Conservation (phyloP, 2,888 invertebrate species). For the Mesorhabditis spiculigera region DNA sequence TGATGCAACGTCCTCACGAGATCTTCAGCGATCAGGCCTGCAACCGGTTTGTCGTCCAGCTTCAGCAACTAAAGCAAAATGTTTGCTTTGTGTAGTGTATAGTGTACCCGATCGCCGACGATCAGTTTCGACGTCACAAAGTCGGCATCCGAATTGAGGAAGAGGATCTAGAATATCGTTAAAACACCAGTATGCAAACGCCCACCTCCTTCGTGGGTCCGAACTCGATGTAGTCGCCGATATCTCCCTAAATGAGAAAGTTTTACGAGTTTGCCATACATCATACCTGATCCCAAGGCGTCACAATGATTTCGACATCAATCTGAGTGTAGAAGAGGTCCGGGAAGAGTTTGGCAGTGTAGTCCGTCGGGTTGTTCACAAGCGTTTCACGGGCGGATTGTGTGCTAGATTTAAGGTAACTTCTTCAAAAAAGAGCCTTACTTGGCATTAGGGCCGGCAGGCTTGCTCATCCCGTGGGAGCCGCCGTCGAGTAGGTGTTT, state of each 20-base stretch:
- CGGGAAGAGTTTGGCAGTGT: not conserved
- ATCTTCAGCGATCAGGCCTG: not conserved
- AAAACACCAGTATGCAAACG: not conserved
- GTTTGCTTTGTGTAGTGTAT: not conserved
- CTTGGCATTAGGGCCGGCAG: too few species aligned
- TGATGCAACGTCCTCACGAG: not conserved
- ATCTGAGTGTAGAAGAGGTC: not conserved
- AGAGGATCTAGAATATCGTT: not conserved
- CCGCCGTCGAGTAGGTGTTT: too few species aligned
- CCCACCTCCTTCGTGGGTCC: not conserved
- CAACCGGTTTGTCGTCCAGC: not conserved
- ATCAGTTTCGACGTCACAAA: not conserved
- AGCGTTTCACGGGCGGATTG: too few species aligned
- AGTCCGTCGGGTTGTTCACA: not conserved
- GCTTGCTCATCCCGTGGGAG: too few species aligned
- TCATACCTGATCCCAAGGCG: not conserved
- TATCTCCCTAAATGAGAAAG: not conserved
- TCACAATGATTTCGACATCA: not conserved
- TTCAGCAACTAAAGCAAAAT: not conserved
- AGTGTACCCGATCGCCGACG: slow-evolving; percentile 1
- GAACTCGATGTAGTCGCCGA: slow-evolving; percentile 1
- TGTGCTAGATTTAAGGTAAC: too few species aligned
- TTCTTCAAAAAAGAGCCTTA: too few species aligned
- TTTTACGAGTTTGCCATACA: not conserved
- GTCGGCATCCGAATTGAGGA: not conserved